Conservation (phyloP, 2,797 vertebrate genomes). For the Takifugu ocellatus region DNA sequence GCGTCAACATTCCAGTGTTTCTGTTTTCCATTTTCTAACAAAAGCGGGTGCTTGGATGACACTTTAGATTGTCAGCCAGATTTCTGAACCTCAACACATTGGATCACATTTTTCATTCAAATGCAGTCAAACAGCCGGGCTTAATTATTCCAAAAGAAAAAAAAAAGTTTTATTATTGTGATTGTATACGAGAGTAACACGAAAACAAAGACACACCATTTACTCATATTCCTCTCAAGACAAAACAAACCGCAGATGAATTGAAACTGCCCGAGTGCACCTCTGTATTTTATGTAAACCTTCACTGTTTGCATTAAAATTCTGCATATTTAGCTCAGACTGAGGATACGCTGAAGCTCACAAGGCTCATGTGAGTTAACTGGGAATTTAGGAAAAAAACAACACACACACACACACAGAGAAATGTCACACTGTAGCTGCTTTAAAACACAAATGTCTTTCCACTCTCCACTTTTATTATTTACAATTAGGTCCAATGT, state of each 20-base stretch:
- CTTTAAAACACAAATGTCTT: conserved; percentile 27
- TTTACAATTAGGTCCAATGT: conserved; percentile 64
- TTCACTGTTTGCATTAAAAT: background rate
- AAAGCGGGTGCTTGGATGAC: conserved; percentile 59
- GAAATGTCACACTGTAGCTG: conserved; percentile 25
- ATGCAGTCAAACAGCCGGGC: conserved; percentile 20
- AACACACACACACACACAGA: conserved; percentile 3
- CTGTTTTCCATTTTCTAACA: conserved; percentile 75
- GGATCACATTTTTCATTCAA: conserved; percentile 23
- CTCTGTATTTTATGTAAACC: conserved; percentile 22
- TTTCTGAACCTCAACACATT: conserved; percentile 38
- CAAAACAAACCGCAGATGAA: conserved; percentile 14
- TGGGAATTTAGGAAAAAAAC: conserved; percentile 21
- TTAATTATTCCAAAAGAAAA: conserved; percentile 15
- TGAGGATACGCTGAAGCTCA: conserved; percentile 11
- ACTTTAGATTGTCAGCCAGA: conserved; percentile 64
- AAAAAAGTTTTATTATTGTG: conserved; percentile 28
- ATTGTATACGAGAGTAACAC: conserved; percentile 15
- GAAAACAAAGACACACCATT: conserved; percentile 8
- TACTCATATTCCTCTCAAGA: conserved; percentile 22
- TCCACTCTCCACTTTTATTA: conserved; percentile 28
- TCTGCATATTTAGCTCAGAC: background rate
- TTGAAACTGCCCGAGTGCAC: conserved; percentile 19
- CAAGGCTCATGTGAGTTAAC: background rate
- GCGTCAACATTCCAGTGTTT: conserved; percentile 81